Evolutionary conservation across 2,888 invertebrate genomes (phyloP).

Genomic region (Argyra leucocephala): DNA sequence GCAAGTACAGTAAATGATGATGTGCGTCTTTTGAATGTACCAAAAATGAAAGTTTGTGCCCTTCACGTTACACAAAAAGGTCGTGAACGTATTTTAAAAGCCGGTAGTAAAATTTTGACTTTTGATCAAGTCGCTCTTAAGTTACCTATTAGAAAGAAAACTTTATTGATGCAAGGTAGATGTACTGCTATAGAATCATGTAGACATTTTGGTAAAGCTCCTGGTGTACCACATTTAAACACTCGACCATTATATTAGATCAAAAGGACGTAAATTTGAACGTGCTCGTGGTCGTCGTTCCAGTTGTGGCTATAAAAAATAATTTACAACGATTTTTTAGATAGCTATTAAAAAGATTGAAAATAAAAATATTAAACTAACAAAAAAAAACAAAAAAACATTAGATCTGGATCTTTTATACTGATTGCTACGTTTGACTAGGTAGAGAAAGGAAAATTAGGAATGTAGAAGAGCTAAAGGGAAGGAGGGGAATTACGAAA

Average conservation of each 20-base stretch:
- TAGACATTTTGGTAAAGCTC: conserved; percentile 94
- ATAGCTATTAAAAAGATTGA: no score
- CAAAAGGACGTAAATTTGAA: conserved; percentile 97
- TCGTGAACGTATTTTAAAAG: conserved; percentile 89
- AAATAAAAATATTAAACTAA: no score
- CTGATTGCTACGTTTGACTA: no score
- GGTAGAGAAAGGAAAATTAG: no score
- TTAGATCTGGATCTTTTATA: no score
- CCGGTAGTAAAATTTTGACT: conserved; percentile 91
- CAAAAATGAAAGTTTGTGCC: conserved; percentile 89
- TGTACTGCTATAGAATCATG: conserved; percentile 90
- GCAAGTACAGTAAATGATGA: conserved; percentile 96
- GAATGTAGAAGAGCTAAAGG: no score
- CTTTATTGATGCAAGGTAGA: conserved; percentile 87
- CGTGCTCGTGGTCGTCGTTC: conserved; percentile 93
- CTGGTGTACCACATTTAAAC: conserved; percentile 95
- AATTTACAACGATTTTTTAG: no score
- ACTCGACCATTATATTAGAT: conserved; percentile 92
- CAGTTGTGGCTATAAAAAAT: conserved; percentile 89
- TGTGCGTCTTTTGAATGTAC: conserved; percentile 77
- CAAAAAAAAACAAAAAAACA: no score
- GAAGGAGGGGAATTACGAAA: no score
- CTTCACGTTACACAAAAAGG: conserved; percentile 89
- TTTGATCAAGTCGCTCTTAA: conserved; percentile 94
- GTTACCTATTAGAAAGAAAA: conserved; percentile 88